phyloP scores from a whole-genome alignment of 1,140 invertebrate species.

The Drosophila subpulchrella region DNA sequence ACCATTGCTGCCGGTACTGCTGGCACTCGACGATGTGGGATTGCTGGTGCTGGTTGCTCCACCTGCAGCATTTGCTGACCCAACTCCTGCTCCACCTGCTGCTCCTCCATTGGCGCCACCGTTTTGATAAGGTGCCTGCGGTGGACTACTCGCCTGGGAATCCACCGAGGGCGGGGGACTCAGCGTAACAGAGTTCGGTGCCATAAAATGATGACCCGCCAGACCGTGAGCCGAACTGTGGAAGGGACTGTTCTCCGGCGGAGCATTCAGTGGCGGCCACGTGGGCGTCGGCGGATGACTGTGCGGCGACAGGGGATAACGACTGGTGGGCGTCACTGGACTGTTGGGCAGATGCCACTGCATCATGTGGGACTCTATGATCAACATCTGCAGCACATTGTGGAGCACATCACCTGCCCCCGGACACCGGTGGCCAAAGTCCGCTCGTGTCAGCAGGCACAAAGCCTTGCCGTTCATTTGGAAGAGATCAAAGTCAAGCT shows the following conservation, averaged over 20 bases:
- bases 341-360: conserved; percentile 92
- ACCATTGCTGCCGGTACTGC: conserved; percentile 84
- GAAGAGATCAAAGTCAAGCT: conserved; percentile 96
- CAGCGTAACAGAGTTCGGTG: conserved; percentile 93
- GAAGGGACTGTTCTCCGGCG: conserved; percentile 87
- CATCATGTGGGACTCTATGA: conserved; percentile 91
- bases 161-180: conserved; percentile 95
- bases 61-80: conserved; percentile 4
- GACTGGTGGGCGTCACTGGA: conserved; percentile 92
- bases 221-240: conserved; percentile 86
- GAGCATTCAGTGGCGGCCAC: conserved; percentile 87
- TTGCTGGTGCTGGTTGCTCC: conserved; percentile 16
- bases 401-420: conserved; percentile 96
- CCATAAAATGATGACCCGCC: conserved; percentile 88
- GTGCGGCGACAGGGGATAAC: conserved; percentile 92
- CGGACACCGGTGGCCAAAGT: conserved; percentile 95
- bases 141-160: conserved; percentile 93
- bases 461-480: conserved; percentile 99
- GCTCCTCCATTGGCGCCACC: conserved; percentile 20
- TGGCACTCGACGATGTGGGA: conserved; percentile 61
- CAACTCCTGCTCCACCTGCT: conserved; percentile 12
- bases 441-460: conserved; percentile 94
- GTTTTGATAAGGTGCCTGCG: conserved; percentile 85
- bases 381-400: conserved; percentile 95
- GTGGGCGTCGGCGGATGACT: conserved; percentile 92